phyloP scores from a whole-genome alignment of 2,113 vertebrate species.

The Bothrops jararaca region DNA sequence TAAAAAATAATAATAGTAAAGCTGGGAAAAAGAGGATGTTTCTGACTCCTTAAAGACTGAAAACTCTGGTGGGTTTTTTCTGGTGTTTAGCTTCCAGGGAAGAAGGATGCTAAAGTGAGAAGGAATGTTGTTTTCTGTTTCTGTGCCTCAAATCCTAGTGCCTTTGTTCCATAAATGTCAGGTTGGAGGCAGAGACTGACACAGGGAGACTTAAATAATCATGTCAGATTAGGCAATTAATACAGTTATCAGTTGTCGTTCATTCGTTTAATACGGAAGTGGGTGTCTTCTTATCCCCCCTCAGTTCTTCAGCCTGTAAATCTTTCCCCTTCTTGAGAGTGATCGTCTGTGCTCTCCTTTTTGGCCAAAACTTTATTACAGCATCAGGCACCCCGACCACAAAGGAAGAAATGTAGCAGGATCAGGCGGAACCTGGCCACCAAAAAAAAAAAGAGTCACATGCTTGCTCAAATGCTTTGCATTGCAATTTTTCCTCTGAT shows the following conservation, averaged over 20 bases:
- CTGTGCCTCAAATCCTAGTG: conserved; percentile 50
- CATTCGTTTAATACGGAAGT: not conserved
- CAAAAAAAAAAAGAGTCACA: not conserved
- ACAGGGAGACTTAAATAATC: conserved; percentile 54
- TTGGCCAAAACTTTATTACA: not conserved
- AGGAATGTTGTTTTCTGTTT: conserved; percentile 24
- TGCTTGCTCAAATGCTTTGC: not conserved
- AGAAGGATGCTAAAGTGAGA: conserved; percentile 22
- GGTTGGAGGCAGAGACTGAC: conserved; percentile 39
- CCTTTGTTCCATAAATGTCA: conserved; percentile 48
- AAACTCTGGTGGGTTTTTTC: not conserved
- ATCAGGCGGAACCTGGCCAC: not conserved
- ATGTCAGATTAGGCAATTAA: conserved; percentile 36
- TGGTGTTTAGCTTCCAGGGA: not conserved
- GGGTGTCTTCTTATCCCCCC: not conserved
- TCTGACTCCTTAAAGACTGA: not conserved
- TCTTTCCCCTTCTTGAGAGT: not conserved
- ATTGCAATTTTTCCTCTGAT: not conserved
- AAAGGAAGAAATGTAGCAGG: not conserved
- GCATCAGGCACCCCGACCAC: not conserved
- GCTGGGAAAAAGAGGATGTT: not conserved
- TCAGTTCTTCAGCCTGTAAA: not conserved
- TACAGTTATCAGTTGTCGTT: conserved; percentile 11
- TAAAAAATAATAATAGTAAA: not conserved
- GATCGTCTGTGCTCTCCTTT: not conserved